Conservation (phyloP, 1,140 invertebrate genomes). For the Drosophila pachea region DNA sequence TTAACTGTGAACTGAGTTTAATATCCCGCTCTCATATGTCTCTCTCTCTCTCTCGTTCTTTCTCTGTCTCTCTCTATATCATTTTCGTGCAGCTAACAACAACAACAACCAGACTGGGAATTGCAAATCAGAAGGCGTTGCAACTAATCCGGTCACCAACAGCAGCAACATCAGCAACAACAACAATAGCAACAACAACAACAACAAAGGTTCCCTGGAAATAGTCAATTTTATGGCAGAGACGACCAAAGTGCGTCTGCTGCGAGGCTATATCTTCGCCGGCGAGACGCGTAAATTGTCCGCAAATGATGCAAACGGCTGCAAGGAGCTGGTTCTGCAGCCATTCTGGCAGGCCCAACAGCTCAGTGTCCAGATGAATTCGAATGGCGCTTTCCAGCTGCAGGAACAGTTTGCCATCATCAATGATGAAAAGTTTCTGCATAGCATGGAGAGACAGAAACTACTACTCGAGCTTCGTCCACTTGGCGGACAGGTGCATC, state of each 20-base stretch:
- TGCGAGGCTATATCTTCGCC: conserved; percentile 66
- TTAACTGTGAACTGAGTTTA: not conserved
- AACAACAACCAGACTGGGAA: conserved; percentile 26
- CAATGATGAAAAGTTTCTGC: conserved; percentile 80
- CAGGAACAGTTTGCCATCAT: conserved; percentile 81
- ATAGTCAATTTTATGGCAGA: conserved; percentile 67
- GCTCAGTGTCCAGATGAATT: conserved; percentile 27
- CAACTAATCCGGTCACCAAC: no score
- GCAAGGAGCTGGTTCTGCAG: conserved; percentile 55
- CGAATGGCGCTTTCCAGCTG: conserved; percentile 42
- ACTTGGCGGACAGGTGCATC: conserved; percentile 80
- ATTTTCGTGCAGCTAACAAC: conserved; percentile 13
- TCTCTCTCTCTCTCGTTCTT: not conserved
- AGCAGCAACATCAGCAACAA: no score
- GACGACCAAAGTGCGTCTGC: conserved; percentile 67
- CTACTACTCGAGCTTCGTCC: conserved; percentile 81
- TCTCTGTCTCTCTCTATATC: conserved; percentile 32
- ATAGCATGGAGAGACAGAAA: conserved; percentile 81
- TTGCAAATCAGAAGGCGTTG: conserved; percentile 26
- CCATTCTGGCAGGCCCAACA: conserved; percentile 68
- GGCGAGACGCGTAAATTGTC: conserved; percentile 57
- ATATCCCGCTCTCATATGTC: conserved; percentile 13
- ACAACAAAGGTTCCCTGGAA: conserved; percentile 48
- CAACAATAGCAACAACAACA: conserved; percentile 39
- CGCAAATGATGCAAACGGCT: conserved; percentile 11